These are phyloP conservation scores for Rhamnusium bicolor DNA, from an alignment of 2,888 invertebrate species.

Conservation along the genomic window DNA sequence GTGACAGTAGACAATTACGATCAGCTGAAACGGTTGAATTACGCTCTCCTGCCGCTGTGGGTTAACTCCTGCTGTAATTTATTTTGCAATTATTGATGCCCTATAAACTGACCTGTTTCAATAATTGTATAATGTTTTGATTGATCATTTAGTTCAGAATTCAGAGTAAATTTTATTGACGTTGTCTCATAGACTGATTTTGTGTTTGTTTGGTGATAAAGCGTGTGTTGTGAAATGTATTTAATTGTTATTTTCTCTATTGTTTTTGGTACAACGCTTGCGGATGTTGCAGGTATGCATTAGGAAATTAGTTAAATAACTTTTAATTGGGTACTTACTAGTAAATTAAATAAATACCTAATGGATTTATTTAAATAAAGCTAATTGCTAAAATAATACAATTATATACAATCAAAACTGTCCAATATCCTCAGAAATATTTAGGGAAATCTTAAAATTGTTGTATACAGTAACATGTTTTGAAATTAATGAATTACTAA, in stretches of 20 bases:
- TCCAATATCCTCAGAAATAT: too few species aligned
- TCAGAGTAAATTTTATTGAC: slow-evolving; percentile 3
- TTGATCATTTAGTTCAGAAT: slow-evolving; percentile 1
- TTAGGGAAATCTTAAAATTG: too few species aligned
- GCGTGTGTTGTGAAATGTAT: slow-evolving; percentile 51
- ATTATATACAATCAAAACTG: too few species aligned
- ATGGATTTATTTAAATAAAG: neutral
- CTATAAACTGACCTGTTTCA: neutral
- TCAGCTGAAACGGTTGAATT: slow-evolving; percentile 24
- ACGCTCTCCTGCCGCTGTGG: slow-evolving; percentile 13
- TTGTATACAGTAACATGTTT: too few species aligned
- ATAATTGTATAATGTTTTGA: slow-evolving; percentile 19
- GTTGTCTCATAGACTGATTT: slow-evolving; percentile 13
- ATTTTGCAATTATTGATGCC: neutral
- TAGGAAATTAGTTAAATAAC: slow-evolving; percentile 10
- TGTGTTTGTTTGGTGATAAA: slow-evolving; percentile 16
- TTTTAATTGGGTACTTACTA: slow-evolving; percentile 17
- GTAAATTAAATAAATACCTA: neutral
- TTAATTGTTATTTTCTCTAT: slow-evolving; percentile 41
- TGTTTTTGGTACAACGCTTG: slow-evolving; percentile 39
- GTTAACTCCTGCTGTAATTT: neutral
- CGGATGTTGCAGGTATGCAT: slow-evolving; percentile 46
- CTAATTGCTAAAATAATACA: neutral
- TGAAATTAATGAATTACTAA: too few species aligned
- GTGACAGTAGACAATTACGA: slow-evolving; percentile 6